A percentile compares a stretch with the other conserved stretches of the same genome.
phyloP scores from a whole-genome alignment of 2,797 vertebrate species.

The Lophius americanus region DNA sequence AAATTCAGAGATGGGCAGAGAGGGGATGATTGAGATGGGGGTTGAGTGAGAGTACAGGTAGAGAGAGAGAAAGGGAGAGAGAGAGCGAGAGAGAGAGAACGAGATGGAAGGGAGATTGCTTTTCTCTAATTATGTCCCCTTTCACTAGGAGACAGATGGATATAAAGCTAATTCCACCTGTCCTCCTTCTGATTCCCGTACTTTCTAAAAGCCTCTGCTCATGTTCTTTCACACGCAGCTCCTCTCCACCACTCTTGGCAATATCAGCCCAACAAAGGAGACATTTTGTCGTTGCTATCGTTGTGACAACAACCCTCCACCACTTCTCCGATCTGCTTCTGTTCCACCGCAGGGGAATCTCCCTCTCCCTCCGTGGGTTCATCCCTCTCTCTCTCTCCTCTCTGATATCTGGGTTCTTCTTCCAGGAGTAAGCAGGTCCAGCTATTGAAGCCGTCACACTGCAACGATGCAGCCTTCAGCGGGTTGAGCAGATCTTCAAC shows the following conservation, averaged over 20 bases:
- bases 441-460: constrained; percentile 16
- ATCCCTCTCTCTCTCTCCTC: constrained; percentile 18
- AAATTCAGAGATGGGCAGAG: constrained; percentile 63
- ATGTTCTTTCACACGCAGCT: constrained; percentile 39
- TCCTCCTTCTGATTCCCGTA: constrained; percentile 42
- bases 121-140: constrained; percentile 72
- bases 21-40: constrained; percentile 57
- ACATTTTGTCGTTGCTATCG: constrained; percentile 51
- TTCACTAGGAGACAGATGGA: constrained; percentile 59
- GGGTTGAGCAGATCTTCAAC: constrained; percentile 16
- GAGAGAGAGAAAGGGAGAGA: constrained; percentile 55
- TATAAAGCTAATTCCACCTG: constrained; percentile 70
- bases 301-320: constrained; percentile 43
- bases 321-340: constrained; percentile 26
- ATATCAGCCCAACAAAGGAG: constrained; percentile 59
- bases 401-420: background rate
- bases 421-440: background rate
- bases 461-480: constrained; percentile 1
- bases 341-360: constrained; percentile 26
- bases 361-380: constrained; percentile 27
- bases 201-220: constrained; percentile 47
- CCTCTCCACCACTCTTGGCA: constrained; percentile 49
- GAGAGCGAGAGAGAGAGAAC: constrained; percentile 46
- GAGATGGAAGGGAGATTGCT: constrained; percentile 61
- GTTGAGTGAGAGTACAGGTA: constrained; percentile 57